A percentile compares a stretch with the other conserved stretches of the same genome.
Conservation (phyloP, 2,888 invertebrate species). For the Leptinotarsa peninsularis region DNA sequence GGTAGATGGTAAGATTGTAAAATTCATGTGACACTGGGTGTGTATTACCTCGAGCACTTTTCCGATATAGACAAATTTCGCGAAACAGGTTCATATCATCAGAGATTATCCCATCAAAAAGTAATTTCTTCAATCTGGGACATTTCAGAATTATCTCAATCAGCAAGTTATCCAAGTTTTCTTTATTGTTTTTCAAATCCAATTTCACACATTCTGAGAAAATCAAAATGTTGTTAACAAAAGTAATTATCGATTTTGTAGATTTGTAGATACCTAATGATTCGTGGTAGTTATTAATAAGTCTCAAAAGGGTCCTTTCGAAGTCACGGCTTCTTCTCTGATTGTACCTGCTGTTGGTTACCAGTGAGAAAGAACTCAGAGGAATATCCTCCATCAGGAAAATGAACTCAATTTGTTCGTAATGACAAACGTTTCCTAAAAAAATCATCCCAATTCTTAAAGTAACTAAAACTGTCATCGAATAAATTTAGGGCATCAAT, state of each 20-base stretch:
- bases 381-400: conserved; percentile 67
- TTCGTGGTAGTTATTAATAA: conserved; percentile 64
- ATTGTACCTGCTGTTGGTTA: conserved; percentile 66
- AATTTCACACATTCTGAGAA: conserved; percentile 64
- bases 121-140: conserved; percentile 63
- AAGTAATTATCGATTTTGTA: neutral
- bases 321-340: conserved; percentile 67
- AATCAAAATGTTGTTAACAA: neutral
- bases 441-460: neutral
- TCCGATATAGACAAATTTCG: conserved; percentile 49
- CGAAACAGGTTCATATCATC: conserved; percentile 63
- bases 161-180: conserved; percentile 66
- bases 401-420: conserved; percentile 64
- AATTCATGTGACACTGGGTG: neutral
- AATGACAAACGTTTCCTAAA: conserved; percentile 63
- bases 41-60: conserved; percentile 39
- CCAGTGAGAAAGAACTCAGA: conserved; percentile 65
- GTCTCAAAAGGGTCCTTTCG: conserved; percentile 63
- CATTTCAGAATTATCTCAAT: conserved; percentile 63
- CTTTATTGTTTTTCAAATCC: conserved; percentile 66
- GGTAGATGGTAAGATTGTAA: neutral
- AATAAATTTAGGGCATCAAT: neutral
- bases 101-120: conserved; percentile 67
- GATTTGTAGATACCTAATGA: conserved; percentile 62
- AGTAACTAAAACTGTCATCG: neutral